Evolutionary conservation across 1,140 invertebrate species (phyloP).

Genomic region (Cydia amplana): DNA sequence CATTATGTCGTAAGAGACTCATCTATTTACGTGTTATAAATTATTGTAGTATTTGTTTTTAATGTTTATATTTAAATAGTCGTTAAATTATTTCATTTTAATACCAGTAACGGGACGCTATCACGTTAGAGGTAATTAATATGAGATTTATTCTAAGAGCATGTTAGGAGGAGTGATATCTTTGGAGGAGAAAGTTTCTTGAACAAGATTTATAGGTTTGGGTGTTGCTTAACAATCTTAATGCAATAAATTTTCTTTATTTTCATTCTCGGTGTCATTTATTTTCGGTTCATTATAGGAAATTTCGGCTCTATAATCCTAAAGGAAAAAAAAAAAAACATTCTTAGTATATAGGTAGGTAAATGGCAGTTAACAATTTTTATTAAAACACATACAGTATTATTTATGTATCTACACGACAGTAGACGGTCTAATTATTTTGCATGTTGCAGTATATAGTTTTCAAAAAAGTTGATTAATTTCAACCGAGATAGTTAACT

Average conservation of each 20-base stretch:
- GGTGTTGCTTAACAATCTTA: constrained; percentile 20
- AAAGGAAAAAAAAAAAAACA: too few relatives aligned
- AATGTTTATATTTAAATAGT: background rate
- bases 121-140: constrained; percentile 51
- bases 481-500: too few relatives aligned
- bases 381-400: too few relatives aligned
- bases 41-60: constrained; percentile 33
- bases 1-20: background rate
- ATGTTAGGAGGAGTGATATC: too few relatives aligned
- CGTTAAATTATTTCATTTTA: constrained; percentile 5
- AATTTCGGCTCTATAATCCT: background rate
- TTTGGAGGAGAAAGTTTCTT: constrained; percentile 35
- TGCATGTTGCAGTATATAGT: too few relatives aligned
- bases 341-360: too few relatives aligned
- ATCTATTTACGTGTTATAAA: constrained; percentile 8
- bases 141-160: constrained; percentile 42
- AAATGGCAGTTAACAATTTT: too few relatives aligned
- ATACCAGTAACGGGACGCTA: constrained; percentile 40
- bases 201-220: constrained; percentile 26
- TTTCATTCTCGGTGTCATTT: background rate
- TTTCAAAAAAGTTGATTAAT: too few relatives aligned
- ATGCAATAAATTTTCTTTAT: constrained; percentile 1
- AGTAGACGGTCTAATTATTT: too few relatives aligned
- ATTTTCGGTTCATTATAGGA: background rate
- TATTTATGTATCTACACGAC: too few relatives aligned